Percentiles rank a stretch among this genome's conserved stretches.
Evolutionary conservation across 2,113 vertebrate species (phyloP).

Genomic region (Datnioides undecimradiatus): DNA sequence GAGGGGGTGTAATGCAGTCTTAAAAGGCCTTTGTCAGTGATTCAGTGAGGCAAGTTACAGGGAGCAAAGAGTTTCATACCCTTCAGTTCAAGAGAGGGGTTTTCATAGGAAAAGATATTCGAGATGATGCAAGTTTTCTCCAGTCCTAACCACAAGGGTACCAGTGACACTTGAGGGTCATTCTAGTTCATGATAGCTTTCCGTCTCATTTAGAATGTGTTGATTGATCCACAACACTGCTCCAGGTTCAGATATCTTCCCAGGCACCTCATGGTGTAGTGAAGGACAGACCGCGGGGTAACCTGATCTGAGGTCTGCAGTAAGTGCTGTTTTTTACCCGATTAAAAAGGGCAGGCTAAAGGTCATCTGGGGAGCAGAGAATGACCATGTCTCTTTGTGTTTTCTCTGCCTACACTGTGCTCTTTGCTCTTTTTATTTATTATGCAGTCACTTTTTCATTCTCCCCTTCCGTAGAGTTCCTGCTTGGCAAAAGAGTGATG

Average conservation of each 20-base stretch:
- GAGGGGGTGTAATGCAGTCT: constrained; percentile 48
- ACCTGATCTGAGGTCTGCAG: constrained; percentile 44
- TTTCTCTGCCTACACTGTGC: constrained; percentile 25
- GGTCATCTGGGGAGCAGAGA: constrained; percentile 18
- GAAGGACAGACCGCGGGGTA: constrained; percentile 26
- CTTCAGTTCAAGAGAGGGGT: constrained; percentile 30
- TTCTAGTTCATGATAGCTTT: constrained; percentile 36
- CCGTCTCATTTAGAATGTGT: constrained; percentile 40
- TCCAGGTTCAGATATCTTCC: constrained; percentile 47
- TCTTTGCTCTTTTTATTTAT: neutral
- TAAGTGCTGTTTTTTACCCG: constrained; percentile 8
- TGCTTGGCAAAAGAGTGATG: constrained; percentile 1
- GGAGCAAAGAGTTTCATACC: constrained; percentile 39
- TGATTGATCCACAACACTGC: constrained; percentile 51
- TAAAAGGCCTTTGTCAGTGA: constrained; percentile 62
- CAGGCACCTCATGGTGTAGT: constrained; percentile 8
- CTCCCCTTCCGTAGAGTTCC: neutral
- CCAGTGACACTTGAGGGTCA: constrained; percentile 45
- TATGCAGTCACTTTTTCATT: neutral
- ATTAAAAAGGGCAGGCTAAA: constrained; percentile 31
- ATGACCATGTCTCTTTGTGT: neutral
- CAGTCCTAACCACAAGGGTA: constrained; percentile 31
- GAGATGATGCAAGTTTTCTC: constrained; percentile 39
- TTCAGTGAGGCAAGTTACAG: constrained; percentile 51
- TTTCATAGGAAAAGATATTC: constrained; percentile 30